Base-by-base conservation (phyloP, 1,140 invertebrate species). In the Gonatopus flavifemur region DNA sequence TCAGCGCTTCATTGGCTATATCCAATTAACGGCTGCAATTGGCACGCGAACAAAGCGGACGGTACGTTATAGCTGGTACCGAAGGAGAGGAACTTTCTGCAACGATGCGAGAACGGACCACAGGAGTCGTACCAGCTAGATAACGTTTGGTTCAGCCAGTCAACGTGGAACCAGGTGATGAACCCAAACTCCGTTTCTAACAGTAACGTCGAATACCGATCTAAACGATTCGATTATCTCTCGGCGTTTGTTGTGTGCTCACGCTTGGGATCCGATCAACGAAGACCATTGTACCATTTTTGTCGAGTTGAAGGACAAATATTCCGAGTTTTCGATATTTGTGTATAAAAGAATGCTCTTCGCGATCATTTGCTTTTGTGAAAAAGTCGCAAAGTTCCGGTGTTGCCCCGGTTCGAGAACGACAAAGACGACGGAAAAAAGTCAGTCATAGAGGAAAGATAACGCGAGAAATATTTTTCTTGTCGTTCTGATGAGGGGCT, bases 1-100 rank as follows among this genome's bases (percentile, higher is more conserved):
- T 72, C 67, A 73, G 52, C 56, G 62, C 63, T 72, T 72, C 70
- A 73, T 73, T 70, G 66, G 63, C 59, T 66, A 69, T 69, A 67
- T 66, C 66, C 67, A 73, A 73, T 72, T 68, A 72, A 68, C 68
- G 59, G 55, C 65, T 68, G 69, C 59, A 65, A 72, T 70, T 73
- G 64, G 62, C 61, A 62, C 57, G 57, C 64, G 65, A 62, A 70
- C 62, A 66, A 66, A 69, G 69, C 58, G 55, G 38, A n/a, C n/a
- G n/a, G 52, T 49, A 58, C 56, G 61, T 60, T 59, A 58, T 55
- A 57, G 64, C 59, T 52, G 59, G 44, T 56, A 42, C 55, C 49
- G 40, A n/a, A n/a, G n/a, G n/a, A n/a, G n/a, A n/a, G 47, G 55
- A 51, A 55, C 51, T 62, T 62, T 62, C 59, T 58, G 55, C 32